Evolutionary conservation across 2,113 vertebrate species (phyloP), one percentile per base, ranked within the genome.

Genomic region (Boulengeromyrus knoepffleri): DNA sequence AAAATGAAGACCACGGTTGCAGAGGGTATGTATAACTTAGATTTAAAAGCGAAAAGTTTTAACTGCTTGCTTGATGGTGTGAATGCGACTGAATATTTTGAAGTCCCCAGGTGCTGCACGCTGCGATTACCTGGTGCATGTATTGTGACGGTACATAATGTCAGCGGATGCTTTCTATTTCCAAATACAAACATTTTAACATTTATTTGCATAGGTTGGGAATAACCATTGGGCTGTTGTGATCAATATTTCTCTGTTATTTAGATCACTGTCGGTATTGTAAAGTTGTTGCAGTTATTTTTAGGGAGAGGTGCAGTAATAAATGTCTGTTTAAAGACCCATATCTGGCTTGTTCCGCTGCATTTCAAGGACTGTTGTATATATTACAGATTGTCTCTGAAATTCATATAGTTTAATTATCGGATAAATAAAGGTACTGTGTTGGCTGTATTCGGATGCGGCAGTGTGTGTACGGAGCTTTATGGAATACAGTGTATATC

Each of bases 1-100:
- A 92, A 95, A 93, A 96, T 96, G 96, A 96, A 93, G 95, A 95
- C 92, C 92, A 91, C 92, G 88, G 89, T 94, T 92, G 91, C 93
- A 87, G 94, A 95, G 87, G 96, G 96, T 96, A 92, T 95, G 96
- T 96, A 12, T 42, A 15, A 3, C 56, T 77, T 53, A 3, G 24
- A 87, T 31, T 87, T 27, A 87, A 87, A 87, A 52, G 49, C 12
- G 39, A 90, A 6, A 88, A 84, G 91, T 89, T 87, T 24, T 6
- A n/a, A 88, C 49, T 62, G 56, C 90, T 89, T 89, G 83, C 88
- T 77, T 9, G 50, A 90, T 86, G 46, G 5, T 39, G 50, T 27
- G 36, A 17, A 13, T 31, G n/a, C 45, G 52, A 50, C 31, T 58
- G 52, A 83, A 80, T 52, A 83, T 89, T 53, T 52, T 39, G 27